phyloP scores from a whole-genome alignment of 2,888 invertebrate species.

The Drosophila maculinotata region DNA sequence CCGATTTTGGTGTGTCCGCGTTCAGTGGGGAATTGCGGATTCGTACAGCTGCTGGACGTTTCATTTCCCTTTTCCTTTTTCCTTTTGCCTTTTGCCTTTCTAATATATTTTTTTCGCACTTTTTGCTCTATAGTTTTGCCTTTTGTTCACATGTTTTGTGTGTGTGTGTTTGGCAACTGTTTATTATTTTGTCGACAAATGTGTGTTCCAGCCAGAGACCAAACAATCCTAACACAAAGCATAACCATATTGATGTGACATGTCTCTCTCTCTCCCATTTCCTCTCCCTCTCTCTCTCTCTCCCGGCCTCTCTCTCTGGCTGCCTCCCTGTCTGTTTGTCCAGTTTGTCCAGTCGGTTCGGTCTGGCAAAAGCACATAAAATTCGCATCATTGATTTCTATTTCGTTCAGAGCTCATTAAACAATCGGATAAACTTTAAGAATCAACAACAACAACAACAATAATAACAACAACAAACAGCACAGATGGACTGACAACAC shows the following conservation, averaged over 20 bases:
- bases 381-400: conserved; percentile 74
- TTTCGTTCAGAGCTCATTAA: conserved; percentile 73
- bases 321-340: conserved; percentile 2
- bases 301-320: not conserved
- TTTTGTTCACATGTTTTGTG: conserved; percentile 47
- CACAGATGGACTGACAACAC: conserved; percentile 55
- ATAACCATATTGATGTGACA: conserved; percentile 61
- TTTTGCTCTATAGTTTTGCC: conserved; percentile 21
- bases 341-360: conserved; percentile 33
- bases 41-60: conserved; percentile 38
- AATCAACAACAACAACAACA: conserved; percentile 40
- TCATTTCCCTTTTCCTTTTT: not conserved
- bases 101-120: not conserved
- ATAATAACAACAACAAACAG: conserved; percentile 27
- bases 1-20: conserved; percentile 20
- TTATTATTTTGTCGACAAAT: conserved; percentile 67
- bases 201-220: conserved; percentile 36
- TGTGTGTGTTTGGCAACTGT: conserved; percentile 50
- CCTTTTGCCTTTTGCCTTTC: not conserved
- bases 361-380: conserved; percentile 60
- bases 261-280: conserved; percentile 30
- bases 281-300: not conserved
- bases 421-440: conserved; percentile 72
- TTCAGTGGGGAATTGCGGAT: conserved; percentile 38
- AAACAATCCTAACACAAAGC: conserved; percentile 40